A percentile compares a stretch with the other conserved stretches of the same genome.
Evolutionary conservation across 1,140 invertebrate species (phyloP).

Genomic region (Heliothis virescens): DNA sequence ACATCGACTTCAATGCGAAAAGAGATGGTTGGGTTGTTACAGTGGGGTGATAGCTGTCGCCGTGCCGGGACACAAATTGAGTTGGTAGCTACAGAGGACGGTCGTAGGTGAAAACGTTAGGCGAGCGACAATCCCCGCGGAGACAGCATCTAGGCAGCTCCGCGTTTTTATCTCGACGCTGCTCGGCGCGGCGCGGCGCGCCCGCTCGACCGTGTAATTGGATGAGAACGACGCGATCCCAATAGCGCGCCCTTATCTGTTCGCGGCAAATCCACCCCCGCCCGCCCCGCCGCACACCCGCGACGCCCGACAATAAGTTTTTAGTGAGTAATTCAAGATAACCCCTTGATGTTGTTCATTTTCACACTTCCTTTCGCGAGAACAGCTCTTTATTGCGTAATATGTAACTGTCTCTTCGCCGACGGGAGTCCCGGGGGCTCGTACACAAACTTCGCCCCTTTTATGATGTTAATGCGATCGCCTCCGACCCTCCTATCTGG

Average conservation of each 20-base stretch:
- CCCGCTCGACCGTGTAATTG: constrained; percentile 86
- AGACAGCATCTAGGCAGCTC: constrained; percentile 77
- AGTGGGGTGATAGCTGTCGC: constrained; percentile 28
- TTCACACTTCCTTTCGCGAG: constrained; percentile 86
- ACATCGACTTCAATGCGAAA: constrained; percentile 10
- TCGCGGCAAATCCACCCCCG: constrained; percentile 81
- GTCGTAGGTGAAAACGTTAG: constrained; percentile 82
- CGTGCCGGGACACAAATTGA: constrained; percentile 53
- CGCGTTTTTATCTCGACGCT: constrained; percentile 78
- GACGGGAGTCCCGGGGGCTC: constrained; percentile 81
- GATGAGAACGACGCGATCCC: constrained; percentile 85
- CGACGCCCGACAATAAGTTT: constrained; percentile 81
- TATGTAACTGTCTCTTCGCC: constrained; percentile 84
- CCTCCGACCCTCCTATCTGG: constrained; percentile 79
- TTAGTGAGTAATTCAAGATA: constrained; percentile 86
- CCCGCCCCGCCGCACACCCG: constrained; percentile 54
- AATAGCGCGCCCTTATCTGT: constrained; percentile 85
- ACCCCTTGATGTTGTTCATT: constrained; percentile 86
- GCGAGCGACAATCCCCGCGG: constrained; percentile 82
- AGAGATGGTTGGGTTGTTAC: constrained; percentile 17
- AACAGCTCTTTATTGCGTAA: constrained; percentile 86
- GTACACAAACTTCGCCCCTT: constrained; percentile 80
- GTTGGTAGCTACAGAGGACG: constrained; percentile 60
- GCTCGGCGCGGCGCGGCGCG: constrained; percentile 62
- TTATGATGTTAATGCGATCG: constrained; percentile 85